phyloP scores from a whole-genome alignment of 2,797 vertebrate genomes.

The Carapus acus region DNA sequence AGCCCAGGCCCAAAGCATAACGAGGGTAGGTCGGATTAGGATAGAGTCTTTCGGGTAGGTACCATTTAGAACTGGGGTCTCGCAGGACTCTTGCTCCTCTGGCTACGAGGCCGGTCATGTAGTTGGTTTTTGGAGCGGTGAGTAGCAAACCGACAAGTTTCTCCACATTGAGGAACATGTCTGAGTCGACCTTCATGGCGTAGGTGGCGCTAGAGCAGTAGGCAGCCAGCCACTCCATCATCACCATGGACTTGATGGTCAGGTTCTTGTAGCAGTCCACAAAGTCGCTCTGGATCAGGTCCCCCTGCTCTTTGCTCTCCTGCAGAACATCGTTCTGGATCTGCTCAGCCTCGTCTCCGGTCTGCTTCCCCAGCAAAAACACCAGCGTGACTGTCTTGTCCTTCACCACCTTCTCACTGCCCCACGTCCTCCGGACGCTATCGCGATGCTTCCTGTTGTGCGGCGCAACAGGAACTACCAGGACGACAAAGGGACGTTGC shows the following conservation, averaged over 20 bases:
- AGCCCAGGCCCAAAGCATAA: slow-evolving; percentile 68
- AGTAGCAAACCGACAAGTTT: slow-evolving; percentile 46
- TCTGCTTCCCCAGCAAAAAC: slow-evolving; percentile 63
- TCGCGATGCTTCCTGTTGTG: slow-evolving; percentile 9
- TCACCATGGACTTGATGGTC: slow-evolving; percentile 72
- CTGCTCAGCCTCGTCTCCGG: background rate
- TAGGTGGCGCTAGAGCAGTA: slow-evolving; percentile 56
- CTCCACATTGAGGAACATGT: slow-evolving; percentile 68
- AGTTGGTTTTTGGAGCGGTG: slow-evolving; percentile 1
- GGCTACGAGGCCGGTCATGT: slow-evolving; percentile 47
- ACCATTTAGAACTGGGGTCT: slow-evolving; percentile 45
- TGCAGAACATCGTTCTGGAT: slow-evolving; percentile 36
- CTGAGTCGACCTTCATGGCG: slow-evolving; percentile 67
- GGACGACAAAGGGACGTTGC: slow-evolving; percentile 60
- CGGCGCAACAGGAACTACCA: slow-evolving; percentile 55
- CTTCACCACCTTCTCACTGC: slow-evolving; percentile 42
- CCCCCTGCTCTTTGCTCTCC: slow-evolving; percentile 54
- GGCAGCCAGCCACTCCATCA: slow-evolving; percentile 63
- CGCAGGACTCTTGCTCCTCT: rapidly evolving
- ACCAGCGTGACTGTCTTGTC: slow-evolving; percentile 50
- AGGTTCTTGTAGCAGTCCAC: slow-evolving; percentile 71
- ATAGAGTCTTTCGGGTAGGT: slow-evolving; percentile 44
- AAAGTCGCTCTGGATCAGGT: slow-evolving; percentile 70
- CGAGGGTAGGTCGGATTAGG: slow-evolving; percentile 30
- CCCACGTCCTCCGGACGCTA: slow-evolving; percentile 71